Evolutionary conservation across 2,888 invertebrate genomes (phyloP).

Genomic region (Pegoplata infirma): DNA sequence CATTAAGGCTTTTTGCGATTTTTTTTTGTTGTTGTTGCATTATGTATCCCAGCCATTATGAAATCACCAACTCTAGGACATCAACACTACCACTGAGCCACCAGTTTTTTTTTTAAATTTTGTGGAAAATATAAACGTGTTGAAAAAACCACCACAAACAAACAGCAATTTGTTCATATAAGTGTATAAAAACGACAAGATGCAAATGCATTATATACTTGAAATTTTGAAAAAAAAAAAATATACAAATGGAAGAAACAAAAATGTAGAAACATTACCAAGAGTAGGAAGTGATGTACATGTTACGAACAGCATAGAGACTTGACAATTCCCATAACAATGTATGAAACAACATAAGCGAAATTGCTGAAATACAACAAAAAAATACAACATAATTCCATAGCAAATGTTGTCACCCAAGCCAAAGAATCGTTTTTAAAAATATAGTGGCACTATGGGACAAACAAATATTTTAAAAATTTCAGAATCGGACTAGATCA

Average conservation of each 20-base stretch:
- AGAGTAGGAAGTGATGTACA: slow-evolving; percentile 38
- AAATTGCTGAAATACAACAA: background rate
- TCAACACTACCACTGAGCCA: background rate
- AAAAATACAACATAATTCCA: slow-evolving; percentile 20
- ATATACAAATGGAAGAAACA: no score
- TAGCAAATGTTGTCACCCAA: slow-evolving; percentile 36
- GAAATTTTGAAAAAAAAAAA: slow-evolving; percentile 24
- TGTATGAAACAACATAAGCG: slow-evolving; percentile 1
- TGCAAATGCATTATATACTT: slow-evolving; percentile 50
- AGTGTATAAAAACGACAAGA: slow-evolving; percentile 23
- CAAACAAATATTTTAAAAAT: no score
- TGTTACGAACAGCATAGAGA: background rate
- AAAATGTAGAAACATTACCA: background rate
- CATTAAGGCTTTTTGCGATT: no score
- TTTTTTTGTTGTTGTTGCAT: no score
- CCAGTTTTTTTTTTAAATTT: no score
- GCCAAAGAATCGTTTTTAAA: slow-evolving; percentile 19
- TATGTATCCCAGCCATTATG: background rate
- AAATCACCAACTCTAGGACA: background rate
- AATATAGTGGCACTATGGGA: background rate
- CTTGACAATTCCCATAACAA: slow-evolving; percentile 43
- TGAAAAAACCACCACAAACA: background rate
- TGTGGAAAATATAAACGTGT: background rate
- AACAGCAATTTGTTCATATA: background rate
- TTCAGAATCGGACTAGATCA: no score